phyloP scores from a whole-genome alignment of 2,797 vertebrate genomes.

The Gymnoscopelus microlampas region DNA sequence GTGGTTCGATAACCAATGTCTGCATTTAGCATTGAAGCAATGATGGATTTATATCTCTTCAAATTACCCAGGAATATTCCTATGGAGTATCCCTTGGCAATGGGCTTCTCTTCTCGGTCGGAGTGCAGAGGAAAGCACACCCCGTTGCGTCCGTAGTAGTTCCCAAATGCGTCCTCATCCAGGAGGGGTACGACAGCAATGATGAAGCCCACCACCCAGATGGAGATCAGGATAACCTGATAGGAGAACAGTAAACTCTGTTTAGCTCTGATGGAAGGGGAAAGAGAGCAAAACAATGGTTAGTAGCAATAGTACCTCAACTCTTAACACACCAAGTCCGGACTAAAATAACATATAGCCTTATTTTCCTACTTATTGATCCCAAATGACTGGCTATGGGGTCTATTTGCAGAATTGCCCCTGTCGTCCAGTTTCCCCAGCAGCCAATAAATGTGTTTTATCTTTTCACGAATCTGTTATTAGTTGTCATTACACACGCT shows the following conservation, averaged over 20 bases:
- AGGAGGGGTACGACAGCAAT: constrained; percentile 85
- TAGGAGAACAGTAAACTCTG: too few species aligned
- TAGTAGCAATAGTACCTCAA: too few species aligned
- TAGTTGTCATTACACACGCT: too few species aligned
- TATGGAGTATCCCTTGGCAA: constrained; percentile 85
- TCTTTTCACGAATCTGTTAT: too few species aligned
- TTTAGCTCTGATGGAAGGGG: background rate
- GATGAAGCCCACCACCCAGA: constrained; percentile 85
- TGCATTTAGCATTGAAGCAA: background rate
- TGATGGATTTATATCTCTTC: background rate
- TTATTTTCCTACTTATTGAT: too few species aligned
- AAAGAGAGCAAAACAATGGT: constrained; percentile 14
- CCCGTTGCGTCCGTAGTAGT: constrained; percentile 89
- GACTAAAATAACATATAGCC: too few species aligned
- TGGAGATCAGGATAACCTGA: constrained; percentile 71
- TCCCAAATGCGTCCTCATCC: constrained; percentile 85
- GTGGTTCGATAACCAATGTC: too few species aligned
- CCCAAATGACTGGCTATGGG: too few species aligned
- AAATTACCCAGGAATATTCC: constrained; percentile 89
- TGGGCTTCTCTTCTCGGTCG: constrained; percentile 84
- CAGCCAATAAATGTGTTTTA: too few species aligned
- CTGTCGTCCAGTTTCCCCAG: too few species aligned
- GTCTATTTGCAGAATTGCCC: too few species aligned
- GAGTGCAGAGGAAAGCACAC: constrained; percentile 90
- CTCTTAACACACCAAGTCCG: too few species aligned